Evolutionary conservation across 1,140 invertebrate genomes (phyloP).

Genomic region (Lethrus apterus): DNA sequence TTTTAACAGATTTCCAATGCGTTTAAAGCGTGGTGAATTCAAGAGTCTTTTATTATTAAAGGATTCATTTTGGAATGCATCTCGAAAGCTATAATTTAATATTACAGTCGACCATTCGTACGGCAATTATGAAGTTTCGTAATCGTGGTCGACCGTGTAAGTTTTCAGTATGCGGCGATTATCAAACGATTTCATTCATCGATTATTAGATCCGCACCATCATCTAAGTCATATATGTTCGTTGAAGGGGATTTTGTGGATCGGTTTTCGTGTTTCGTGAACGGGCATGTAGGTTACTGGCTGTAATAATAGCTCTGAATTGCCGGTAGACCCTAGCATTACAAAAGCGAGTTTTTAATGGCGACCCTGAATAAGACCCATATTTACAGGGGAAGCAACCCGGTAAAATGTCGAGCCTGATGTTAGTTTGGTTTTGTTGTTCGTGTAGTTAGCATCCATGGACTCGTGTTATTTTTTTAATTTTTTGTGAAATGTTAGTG

Average conservation of each 20-base stretch:
- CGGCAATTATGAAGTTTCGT: constrained; percentile 2
- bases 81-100: constrained; percentile 2
- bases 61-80: too few relatives aligned
- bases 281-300: constrained; percentile 8
- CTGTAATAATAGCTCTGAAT: constrained; percentile 34
- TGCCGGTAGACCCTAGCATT: constrained; percentile 32
- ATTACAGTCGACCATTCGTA: not conserved
- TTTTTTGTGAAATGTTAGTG: constrained; percentile 8
- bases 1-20: too few relatives aligned
- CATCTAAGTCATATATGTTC: too few relatives aligned
- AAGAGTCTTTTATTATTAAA: too few relatives aligned
- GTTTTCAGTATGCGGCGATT: not conserved
- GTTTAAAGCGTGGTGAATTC: too few relatives aligned
- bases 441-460: constrained; percentile 11
- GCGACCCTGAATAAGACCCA: constrained; percentile 34
- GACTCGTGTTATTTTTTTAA: constrained; percentile 2
- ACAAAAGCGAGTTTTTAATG: constrained; percentile 40
- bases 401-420: constrained; percentile 17
- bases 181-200: too few relatives aligned
- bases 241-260: too few relatives aligned
- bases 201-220: too few relatives aligned
- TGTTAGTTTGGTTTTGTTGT: constrained; percentile 28
- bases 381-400: constrained; percentile 29
- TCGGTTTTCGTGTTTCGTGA: constrained; percentile 7
- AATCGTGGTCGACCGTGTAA: not conserved